These are phyloP conservation scores for Mastigias papua DNA, from an alignment of 30 jellyfish, hydroid and myxozoan species.

Conservation along the genomic window DNA sequence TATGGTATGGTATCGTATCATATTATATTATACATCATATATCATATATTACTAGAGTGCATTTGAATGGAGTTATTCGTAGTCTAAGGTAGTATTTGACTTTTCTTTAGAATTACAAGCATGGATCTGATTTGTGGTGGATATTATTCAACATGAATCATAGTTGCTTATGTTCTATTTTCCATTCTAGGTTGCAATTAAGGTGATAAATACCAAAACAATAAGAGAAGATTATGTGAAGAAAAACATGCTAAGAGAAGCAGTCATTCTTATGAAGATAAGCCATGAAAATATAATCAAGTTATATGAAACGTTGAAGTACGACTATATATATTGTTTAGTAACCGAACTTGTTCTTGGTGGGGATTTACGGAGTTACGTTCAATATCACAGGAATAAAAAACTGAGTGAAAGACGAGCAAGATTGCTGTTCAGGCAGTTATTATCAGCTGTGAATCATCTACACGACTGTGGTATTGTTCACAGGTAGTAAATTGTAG, in stretches of 20 bases:
- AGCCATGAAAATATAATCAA: constrained; percentile 73
- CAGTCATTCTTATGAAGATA: constrained; percentile 68
- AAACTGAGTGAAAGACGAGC: constrained; percentile 61
- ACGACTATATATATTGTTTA: constrained; percentile 64
- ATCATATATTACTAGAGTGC: no score
- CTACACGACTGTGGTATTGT: constrained; percentile 78
- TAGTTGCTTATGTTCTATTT: no score
- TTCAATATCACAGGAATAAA: constrained; percentile 69
- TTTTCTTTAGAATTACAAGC: no score
- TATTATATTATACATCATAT: no score
- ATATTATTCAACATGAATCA: no score
- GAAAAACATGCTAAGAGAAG: constrained; percentile 70
- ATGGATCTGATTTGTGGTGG: no score
- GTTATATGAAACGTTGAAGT: constrained; percentile 73
- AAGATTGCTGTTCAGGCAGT: constrained; percentile 65
- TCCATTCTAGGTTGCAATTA: constrained; percentile 78
- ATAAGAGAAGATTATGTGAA: constrained; percentile 53
- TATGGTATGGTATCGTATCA: no score
- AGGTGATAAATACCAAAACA: constrained; percentile 63
- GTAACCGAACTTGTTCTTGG: constrained; percentile 83
- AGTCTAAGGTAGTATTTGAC: no score
- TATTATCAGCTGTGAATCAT: constrained; percentile 74
- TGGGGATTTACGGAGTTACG: constrained; percentile 76
- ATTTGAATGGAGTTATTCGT: no score
- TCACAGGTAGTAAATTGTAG: no score